These are phyloP conservation scores for human DNA, from an alignment of 2,113 vertebrate species.

Conservation along the genomic window DNA sequence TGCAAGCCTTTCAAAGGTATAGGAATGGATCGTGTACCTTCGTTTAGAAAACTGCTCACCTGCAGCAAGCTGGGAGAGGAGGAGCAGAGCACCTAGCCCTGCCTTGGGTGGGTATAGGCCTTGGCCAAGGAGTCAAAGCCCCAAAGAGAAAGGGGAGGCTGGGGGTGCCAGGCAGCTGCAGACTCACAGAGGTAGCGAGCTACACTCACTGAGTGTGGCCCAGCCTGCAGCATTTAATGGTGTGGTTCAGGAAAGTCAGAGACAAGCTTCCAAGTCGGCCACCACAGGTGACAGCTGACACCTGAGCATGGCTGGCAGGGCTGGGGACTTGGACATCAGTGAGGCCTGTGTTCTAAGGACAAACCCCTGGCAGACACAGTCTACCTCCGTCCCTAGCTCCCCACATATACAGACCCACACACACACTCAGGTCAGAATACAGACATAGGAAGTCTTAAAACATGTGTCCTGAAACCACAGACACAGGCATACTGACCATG, in stretches of 20 bases:
- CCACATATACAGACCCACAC: not conserved
- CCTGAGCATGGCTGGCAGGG: not conserved
- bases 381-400: not conserved
- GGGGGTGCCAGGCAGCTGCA: not conserved
- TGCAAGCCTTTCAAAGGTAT: not conserved
- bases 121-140: not conserved
- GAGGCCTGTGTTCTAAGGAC: not conserved
- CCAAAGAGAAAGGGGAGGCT: not conserved
- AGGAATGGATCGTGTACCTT: not conserved
- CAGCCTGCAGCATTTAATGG: not conserved
- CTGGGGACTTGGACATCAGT: not conserved
- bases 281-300: not conserved
- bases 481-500: not conserved
- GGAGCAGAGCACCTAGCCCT: not conserved
- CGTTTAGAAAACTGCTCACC: not conserved
- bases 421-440: not conserved
- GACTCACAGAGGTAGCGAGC: not conserved
- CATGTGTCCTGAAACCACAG: not conserved
- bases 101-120: not conserved
- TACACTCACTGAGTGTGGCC: not conserved
- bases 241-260: not conserved
- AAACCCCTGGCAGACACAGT: not conserved
- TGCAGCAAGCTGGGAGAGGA: not conserved
- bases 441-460: not conserved
- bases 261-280: not conserved